Conservation (phyloP, 2,797 vertebrate species). For the Pelodytes ibericus region DNA sequence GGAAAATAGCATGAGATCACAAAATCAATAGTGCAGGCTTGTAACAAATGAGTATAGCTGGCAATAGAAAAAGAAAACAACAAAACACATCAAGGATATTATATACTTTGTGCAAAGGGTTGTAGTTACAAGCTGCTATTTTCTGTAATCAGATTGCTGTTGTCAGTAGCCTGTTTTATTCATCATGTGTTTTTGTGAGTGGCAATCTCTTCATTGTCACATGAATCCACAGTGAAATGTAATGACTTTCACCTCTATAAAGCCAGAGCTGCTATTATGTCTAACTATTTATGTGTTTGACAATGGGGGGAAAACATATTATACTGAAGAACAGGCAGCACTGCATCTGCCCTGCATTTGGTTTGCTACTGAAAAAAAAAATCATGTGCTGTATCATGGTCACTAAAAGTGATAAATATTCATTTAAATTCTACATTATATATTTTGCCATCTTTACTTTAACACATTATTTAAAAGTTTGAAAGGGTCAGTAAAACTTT, state of each 20-base stretch:
- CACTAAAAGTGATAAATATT: too few species aligned
- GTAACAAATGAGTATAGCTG: constrained; percentile 39
- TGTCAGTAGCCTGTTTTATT: background rate
- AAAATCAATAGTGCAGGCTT: constrained; percentile 71
- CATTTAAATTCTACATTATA: too few species aligned
- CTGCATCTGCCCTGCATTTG: too few species aligned
- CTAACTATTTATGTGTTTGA: background rate
- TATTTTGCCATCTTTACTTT: too few species aligned
- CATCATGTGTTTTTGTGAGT: background rate
- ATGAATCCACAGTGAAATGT: background rate
- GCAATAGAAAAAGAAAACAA: constrained; percentile 27
- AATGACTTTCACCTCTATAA: background rate
- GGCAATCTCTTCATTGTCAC: background rate
- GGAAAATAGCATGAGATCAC: constrained; percentile 77
- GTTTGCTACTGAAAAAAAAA: too few species aligned
- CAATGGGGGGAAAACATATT: too few species aligned
- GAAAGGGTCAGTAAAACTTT: too few species aligned
- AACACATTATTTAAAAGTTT: too few species aligned
- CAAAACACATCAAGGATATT: constrained; percentile 18
- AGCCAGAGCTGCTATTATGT: background rate
- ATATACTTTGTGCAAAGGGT: background rate
- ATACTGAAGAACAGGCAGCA: too few species aligned
- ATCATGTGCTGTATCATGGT: too few species aligned
- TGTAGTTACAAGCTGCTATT: background rate
- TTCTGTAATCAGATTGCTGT: background rate